phyloP scores from a whole-genome alignment of 2,113 vertebrate species.

The Odocoileus hemionus region DNA sequence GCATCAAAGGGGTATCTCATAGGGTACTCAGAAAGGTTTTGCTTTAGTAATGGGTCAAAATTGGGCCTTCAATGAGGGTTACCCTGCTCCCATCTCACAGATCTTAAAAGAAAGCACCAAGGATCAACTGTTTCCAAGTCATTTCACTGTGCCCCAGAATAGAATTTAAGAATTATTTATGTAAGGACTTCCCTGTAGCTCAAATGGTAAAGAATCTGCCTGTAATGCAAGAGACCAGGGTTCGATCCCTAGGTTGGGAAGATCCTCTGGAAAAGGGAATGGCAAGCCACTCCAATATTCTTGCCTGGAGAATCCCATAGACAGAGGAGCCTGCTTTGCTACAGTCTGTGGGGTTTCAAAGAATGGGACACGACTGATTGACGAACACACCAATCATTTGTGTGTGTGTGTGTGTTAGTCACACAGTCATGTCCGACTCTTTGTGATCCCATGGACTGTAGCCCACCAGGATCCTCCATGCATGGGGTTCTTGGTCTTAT shows the following conservation, averaged over 20 bases:
- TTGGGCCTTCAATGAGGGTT: neutral
- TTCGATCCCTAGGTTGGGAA: neutral
- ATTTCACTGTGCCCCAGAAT: neutral
- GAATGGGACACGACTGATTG: neutral
- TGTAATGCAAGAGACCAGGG: neutral
- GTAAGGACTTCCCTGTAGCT: neutral
- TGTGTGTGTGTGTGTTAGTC: neutral
- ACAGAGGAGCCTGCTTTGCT: neutral
- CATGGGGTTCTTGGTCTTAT: neutral
- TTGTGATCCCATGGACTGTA: neutral
- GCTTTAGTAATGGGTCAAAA: neutral
- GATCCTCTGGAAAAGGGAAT: neutral
- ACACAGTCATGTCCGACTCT: neutral
- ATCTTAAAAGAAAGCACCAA: neutral
- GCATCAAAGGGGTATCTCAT: neutral
- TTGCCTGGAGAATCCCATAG: neutral
- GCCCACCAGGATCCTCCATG: neutral
- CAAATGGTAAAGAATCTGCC: neutral
- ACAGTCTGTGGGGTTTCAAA: neutral
- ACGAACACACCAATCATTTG: neutral
- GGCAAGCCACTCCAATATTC: neutral
- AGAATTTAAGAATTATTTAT: neutral
- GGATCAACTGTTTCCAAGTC: neutral
- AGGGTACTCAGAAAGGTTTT: neutral
- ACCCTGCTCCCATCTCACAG: neutral